Conservation (phyloP, 2,888 invertebrate genomes). For the Spodoptera exigua region DNA sequence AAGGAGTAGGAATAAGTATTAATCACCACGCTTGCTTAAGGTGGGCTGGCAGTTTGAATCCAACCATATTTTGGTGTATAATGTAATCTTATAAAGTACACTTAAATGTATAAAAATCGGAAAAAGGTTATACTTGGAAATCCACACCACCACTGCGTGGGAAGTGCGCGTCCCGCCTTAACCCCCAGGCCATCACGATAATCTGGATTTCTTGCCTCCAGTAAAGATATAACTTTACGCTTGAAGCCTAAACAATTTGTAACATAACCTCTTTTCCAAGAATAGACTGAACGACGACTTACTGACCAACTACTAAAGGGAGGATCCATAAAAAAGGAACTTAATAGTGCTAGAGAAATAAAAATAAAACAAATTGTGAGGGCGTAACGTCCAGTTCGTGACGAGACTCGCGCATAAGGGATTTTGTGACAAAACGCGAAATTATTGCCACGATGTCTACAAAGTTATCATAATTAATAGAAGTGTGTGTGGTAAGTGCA, state of each 20-base stretch:
- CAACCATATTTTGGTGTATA: too few relatives aligned
- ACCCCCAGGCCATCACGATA: too few relatives aligned
- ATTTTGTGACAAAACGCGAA: constrained; percentile 26
- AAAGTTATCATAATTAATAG: constrained; percentile 21
- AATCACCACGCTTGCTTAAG: too few relatives aligned
- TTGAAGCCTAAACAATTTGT: background rate
- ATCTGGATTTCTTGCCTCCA: too few relatives aligned
- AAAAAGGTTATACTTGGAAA: too few relatives aligned
- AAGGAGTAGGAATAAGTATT: too few relatives aligned
- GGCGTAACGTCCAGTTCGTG: constrained; percentile 47
- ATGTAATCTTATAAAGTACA: too few relatives aligned
- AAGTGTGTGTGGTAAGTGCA: constrained; percentile 19
- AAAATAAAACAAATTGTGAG: constrained; percentile 40
- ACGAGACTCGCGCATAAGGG: constrained; percentile 37
- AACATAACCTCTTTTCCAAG: constrained; percentile 12
- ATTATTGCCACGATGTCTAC: constrained; percentile 27
- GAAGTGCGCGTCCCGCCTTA: too few relatives aligned
- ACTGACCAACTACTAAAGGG: constrained; percentile 22
- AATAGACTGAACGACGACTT: constrained; percentile 7
- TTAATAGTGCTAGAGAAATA: constrained; percentile 35
- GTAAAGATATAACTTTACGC: too few relatives aligned
- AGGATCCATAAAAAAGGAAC: constrained; percentile 39
- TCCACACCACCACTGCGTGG: too few relatives aligned
- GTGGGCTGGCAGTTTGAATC: too few relatives aligned
- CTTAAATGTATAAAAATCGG: too few relatives aligned